phyloP scores from a whole-genome alignment of 2,888 invertebrate species.

The Agelastica alni region DNA sequence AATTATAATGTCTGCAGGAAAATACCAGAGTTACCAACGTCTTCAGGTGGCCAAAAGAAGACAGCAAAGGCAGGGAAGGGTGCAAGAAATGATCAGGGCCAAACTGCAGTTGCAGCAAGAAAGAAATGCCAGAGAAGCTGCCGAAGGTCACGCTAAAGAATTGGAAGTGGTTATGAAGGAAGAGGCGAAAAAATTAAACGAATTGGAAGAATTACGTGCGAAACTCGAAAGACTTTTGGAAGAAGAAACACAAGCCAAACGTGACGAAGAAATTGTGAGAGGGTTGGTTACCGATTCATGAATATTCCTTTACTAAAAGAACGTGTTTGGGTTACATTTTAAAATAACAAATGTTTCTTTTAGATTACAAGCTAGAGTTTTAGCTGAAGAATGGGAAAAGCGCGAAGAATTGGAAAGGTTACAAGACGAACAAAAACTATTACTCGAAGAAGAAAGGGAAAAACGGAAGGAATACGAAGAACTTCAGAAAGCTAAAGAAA shows the following conservation, averaged over 20 bases:
- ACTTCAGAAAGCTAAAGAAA: conserved; percentile 72
- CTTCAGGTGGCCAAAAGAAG: conserved; percentile 62
- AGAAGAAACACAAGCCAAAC: conserved; percentile 82
- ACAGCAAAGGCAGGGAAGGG: conserved; percentile 60
- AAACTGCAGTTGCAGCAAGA: conserved; percentile 67
- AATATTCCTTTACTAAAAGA: not conserved
- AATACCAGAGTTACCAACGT: conserved; percentile 72
- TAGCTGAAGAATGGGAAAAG: conserved; percentile 84
- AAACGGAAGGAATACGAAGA: conserved; percentile 77
- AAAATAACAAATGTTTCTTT: not conserved
- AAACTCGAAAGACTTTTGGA: conserved; percentile 73
- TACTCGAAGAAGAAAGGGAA: conserved; percentile 74
- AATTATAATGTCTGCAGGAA: conserved; percentile 40
- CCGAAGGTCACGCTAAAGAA: conserved; percentile 66
- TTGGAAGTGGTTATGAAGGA: conserved; percentile 70
- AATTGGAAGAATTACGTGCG: conserved; percentile 71
- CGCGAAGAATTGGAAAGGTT: conserved; percentile 78
- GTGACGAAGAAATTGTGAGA: conserved; percentile 81
- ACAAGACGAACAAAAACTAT: conserved; percentile 75
- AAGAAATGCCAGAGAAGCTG: conserved; percentile 64
- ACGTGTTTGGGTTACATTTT: no score
- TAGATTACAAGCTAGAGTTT: conserved; percentile 68
- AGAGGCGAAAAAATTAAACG: conserved; percentile 73
- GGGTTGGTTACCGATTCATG: conserved; percentile 45
- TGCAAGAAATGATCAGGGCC: conserved; percentile 65